phyloP scores from a whole-genome alignment of 2,797 vertebrate species.

The Dryobates pubescens region DNA sequence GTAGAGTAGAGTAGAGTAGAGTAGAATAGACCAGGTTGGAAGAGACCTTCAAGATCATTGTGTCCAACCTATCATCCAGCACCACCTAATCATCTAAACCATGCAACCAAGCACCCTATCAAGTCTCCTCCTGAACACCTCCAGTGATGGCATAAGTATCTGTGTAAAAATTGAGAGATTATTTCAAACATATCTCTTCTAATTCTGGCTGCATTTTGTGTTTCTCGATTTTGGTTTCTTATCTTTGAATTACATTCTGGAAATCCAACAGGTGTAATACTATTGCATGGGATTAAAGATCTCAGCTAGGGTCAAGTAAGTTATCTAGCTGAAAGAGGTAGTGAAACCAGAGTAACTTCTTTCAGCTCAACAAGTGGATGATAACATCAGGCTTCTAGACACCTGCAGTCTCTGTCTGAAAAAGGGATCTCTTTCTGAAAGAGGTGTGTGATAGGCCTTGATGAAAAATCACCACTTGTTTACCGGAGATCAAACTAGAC shows the following conservation, averaged over 20 bases:
- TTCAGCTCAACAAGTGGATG: background rate
- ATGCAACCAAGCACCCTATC: too few species aligned
- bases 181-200: background rate
- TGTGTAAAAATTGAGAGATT: background rate
- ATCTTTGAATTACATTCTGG: background rate
- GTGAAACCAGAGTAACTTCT: background rate
- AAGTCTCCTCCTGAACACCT: too few species aligned
- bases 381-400: background rate
- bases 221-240: background rate
- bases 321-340: background rate
- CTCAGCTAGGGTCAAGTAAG: background rate
- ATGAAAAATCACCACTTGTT: background rate
- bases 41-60: too few species aligned
- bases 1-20: too few species aligned
- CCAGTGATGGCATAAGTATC: background rate
- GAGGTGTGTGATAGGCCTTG: background rate
- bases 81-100: too few species aligned
- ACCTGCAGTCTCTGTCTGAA: background rate
- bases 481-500: background rate
- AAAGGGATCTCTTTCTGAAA: background rate
- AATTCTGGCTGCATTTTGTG: background rate
- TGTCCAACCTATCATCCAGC: too few species aligned
- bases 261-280: background rate
- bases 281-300: background rate
- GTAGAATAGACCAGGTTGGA: too few species aligned